A percentile compares a stretch with the other conserved stretches of the same genome.
Conservation (phyloP, 2,113 vertebrate genomes). For the Heteronetta atricapilla region DNA sequence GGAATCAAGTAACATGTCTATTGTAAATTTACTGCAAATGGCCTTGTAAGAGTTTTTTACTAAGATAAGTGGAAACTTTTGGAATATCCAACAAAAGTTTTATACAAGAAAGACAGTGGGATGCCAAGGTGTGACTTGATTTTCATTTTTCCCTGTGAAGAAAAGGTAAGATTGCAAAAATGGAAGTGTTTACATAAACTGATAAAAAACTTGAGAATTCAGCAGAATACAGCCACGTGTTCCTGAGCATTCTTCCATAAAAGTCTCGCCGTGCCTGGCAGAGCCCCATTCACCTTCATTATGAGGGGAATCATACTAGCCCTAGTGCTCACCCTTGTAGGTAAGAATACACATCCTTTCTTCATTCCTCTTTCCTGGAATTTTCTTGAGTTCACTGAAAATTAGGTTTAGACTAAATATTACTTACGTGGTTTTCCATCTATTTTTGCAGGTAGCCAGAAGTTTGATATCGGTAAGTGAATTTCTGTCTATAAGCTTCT, state of each 20-base stretch:
- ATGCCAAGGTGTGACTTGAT: background rate
- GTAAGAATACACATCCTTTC: conserved; percentile 66
- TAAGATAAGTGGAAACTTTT: background rate
- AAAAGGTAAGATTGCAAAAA: conserved; percentile 38
- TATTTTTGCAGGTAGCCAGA: conserved; percentile 62
- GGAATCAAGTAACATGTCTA: background rate
- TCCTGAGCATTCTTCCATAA: conserved; percentile 64
- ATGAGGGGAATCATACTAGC: conserved; percentile 84
- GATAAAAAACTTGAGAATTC: conserved; percentile 67
- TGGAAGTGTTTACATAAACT: conserved; percentile 53
- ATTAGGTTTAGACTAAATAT: background rate
- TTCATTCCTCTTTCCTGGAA: background rate
- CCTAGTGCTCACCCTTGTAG: conserved; percentile 80
- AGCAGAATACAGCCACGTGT: conserved; percentile 67
- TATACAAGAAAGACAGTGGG: background rate
- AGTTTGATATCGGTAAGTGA: conserved; percentile 51
- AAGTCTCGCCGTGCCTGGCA: conserved; percentile 15
- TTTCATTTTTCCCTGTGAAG: background rate
- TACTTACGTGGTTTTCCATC: background rate
- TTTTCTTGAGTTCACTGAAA: background rate
- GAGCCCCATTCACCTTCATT: conserved; percentile 63
- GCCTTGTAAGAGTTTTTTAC: background rate
- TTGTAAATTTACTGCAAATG: background rate
- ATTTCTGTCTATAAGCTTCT: background rate
- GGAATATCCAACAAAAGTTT: background rate